Evolutionary conservation across 2,888 invertebrate genomes (phyloP).

Genomic region (Deilephila porcellus): DNA sequence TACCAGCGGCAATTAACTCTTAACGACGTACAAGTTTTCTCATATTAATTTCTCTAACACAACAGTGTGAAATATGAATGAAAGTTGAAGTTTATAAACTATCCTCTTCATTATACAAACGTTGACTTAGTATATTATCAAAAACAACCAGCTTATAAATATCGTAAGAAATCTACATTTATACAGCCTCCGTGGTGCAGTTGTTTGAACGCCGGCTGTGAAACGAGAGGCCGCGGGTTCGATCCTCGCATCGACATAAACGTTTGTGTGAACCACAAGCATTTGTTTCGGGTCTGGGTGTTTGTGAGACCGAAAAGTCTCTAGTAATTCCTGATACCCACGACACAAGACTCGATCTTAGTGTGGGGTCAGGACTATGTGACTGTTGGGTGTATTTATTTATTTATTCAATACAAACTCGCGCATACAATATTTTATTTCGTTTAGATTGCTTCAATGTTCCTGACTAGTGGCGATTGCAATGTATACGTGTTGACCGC

Average conservation of each 20-base stretch:
- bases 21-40: conserved; percentile 30
- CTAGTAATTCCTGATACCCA: too few relatives aligned
- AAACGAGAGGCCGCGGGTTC: too few relatives aligned
- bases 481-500: conserved; percentile 62
- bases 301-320: too few relatives aligned
- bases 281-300: too few relatives aligned
- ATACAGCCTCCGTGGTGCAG: too few relatives aligned
- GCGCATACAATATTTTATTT: neutral
- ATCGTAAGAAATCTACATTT: neutral
- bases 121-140: neutral
- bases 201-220: too few relatives aligned
- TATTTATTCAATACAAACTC: too few relatives aligned
- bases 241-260: too few relatives aligned
- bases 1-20: neutral
- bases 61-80: conserved; percentile 18
- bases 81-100: conserved; percentile 2
- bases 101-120: neutral
- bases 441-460: conserved; percentile 22
- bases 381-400: too few relatives aligned
- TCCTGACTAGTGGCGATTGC: conserved; percentile 37
- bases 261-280: too few relatives aligned
- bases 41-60: conserved; percentile 23
- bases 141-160: neutral
- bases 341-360: too few relatives aligned
- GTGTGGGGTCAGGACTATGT: too few relatives aligned